Conservation (phyloP, 2,113 vertebrate genomes). For the Onychostoma macrolepis region DNA sequence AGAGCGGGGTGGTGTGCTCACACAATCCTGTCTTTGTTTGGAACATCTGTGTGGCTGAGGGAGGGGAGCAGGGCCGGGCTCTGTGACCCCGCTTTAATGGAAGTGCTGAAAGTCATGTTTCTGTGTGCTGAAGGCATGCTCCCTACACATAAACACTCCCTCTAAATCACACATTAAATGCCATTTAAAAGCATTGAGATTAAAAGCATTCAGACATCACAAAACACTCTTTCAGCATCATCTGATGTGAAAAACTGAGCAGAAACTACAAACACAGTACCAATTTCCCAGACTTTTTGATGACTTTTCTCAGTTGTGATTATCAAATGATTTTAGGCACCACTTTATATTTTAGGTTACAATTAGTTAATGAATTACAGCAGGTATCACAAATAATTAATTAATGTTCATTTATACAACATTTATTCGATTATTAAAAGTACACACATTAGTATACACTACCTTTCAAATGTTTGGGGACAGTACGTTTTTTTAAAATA, state of each 20-base stretch:
- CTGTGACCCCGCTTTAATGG: conserved; percentile 58
- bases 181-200: conserved; percentile 15
- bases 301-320: neutral
- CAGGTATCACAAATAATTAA: neutral
- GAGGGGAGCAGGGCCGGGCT: conserved; percentile 42
- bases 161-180: conserved; percentile 18
- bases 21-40: conserved; percentile 69
- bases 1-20: conserved; percentile 12
- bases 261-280: conserved; percentile 2
- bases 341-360: neutral
- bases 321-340: neutral
- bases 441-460: neutral
- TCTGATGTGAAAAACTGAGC: conserved; percentile 7
- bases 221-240: conserved; percentile 20
- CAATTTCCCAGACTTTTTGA: neutral
- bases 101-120: conserved; percentile 56
- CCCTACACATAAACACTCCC: conserved; percentile 15
- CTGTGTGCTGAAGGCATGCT: conserved; percentile 26
- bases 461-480: neutral
- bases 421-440: neutral
- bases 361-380: neutral
- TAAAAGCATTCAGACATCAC: neutral
- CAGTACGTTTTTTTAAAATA: neutral
- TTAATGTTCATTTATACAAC: neutral
- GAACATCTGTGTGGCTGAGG: conserved; percentile 61